These are phyloP conservation scores for Arge pagana DNA, from an alignment of 2,888 invertebrate genomes.

Conservation along the genomic window DNA sequence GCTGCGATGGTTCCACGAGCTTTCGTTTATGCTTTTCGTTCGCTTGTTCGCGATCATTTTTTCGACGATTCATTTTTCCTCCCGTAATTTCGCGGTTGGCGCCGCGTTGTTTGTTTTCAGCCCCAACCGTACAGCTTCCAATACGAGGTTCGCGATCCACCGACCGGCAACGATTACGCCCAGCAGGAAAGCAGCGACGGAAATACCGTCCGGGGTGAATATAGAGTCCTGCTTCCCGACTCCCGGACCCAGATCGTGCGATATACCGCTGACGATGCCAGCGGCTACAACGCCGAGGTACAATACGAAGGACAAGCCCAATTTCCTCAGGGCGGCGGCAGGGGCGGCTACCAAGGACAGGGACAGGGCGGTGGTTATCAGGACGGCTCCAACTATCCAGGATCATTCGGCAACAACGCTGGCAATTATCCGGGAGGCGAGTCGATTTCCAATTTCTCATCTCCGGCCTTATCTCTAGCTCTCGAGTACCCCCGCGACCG, in stretches of 20 bases:
- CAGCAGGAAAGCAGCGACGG: conserved; percentile 85
- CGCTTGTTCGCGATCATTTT: too few relatives aligned
- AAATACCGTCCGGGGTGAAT: conserved; percentile 81
- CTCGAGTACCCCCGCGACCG: conserved; percentile 35
- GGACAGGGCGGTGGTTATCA: conserved; percentile 18
- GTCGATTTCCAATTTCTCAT: neutral
- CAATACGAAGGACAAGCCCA: conserved; percentile 60
- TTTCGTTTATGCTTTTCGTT: too few relatives aligned
- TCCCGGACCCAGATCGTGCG: conserved; percentile 84
- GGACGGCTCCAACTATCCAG: conserved; percentile 17
- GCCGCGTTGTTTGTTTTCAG: conserved; percentile 33
- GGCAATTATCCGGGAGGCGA: conserved; percentile 8
- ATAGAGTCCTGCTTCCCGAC: conserved; percentile 81
- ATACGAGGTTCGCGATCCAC: conserved; percentile 81
- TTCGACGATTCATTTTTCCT: too few relatives aligned
- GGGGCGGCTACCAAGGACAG: conserved; percentile 2
- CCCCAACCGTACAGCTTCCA: conserved; percentile 79
- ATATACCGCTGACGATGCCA: conserved; percentile 83
- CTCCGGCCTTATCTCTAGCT: neutral
- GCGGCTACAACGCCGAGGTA: conserved; percentile 87
- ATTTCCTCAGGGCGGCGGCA: conserved; percentile 40
- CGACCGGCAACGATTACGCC: conserved; percentile 80
- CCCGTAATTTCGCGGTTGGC: neutral
- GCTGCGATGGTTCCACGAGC: conserved; percentile 24
- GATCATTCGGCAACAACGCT: conserved; percentile 2